A percentile compares a stretch with the other conserved stretches of the same genome.
phyloP scores from a whole-genome alignment of 2,888 invertebrate genomes.

The Brassicogethes aeneus region DNA sequence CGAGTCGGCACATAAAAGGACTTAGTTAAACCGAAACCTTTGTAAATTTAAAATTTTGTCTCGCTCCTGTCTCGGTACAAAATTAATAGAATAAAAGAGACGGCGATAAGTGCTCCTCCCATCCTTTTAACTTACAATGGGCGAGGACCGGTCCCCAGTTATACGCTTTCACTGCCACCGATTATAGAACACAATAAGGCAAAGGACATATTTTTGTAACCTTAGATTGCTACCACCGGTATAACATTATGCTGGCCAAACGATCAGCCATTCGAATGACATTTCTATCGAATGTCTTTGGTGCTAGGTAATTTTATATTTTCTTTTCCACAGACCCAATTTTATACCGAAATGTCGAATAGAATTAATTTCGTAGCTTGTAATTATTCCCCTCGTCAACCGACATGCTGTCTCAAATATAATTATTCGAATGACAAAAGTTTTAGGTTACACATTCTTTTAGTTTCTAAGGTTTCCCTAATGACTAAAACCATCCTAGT shows the following conservation, averaged over 20 bases:
- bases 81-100: conserved; percentile 8
- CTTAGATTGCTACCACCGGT: conserved; percentile 9
- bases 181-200: conserved; percentile 9
- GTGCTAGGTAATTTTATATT: conserved; percentile 10
- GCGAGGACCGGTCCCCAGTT: conserved; percentile 6
- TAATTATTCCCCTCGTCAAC: neutral
- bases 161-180: conserved; percentile 8
- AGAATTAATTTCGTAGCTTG: neutral
- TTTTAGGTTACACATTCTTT: neutral
- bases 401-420: neutral
- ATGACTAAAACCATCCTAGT: too few relatives aligned
- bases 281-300: conserved; percentile 19
- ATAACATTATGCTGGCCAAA: conserved; percentile 5
- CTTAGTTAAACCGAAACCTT: conserved; percentile 21
- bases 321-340: conserved; percentile 8
- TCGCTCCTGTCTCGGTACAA: neutral
- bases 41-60: conserved; percentile 9
- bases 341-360: neutral
- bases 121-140: conserved; percentile 14
- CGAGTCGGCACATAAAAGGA: conserved; percentile 13
- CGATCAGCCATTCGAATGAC: conserved; percentile 5
- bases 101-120: conserved; percentile 10
- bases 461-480: neutral
- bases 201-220: conserved; percentile 10
- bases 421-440: conserved; percentile 1